Conservation (phyloP, 30 jellyfish, hydroid and myxozoan genomes). For the Haliclystus octoradiatus region DNA sequence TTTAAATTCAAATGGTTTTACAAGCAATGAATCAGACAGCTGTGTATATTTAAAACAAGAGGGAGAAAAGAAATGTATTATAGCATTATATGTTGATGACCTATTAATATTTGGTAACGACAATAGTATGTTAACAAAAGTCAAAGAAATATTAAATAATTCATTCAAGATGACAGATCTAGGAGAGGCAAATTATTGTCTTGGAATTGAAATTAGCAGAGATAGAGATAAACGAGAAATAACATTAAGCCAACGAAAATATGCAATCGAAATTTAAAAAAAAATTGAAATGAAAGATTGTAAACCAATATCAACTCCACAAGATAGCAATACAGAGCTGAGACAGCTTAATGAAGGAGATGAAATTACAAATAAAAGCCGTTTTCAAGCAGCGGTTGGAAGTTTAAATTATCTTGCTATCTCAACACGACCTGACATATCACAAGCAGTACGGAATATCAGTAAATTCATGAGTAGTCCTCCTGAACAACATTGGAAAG, state of each 20-base stretch:
- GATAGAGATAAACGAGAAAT: not conserved
- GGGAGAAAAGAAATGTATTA: not conserved
- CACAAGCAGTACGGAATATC: constrained; percentile 13
- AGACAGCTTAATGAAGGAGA: too few species aligned
- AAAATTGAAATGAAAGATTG: constrained; percentile 10
- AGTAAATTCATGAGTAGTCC: constrained; percentile 2
- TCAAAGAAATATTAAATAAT: not conserved
- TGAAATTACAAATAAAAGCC: too few species aligned
- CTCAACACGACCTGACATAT: constrained; percentile 18
- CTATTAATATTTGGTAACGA: constrained; percentile 4
- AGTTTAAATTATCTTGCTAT: constrained; percentile 5
- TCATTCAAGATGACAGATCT: not conserved
- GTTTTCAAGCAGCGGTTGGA: constrained; percentile 19
- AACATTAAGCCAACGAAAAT: constrained; percentile 1
- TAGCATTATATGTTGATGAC: constrained; percentile 7
- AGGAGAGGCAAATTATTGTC: constrained; percentile 9
- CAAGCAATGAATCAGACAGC: not conserved
- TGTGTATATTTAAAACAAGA: constrained; percentile 6
- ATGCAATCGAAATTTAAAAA: not conserved
- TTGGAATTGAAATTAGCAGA: constrained; percentile 4
- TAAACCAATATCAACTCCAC: constrained; percentile 9
- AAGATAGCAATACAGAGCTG: too few species aligned
- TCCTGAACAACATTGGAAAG: constrained; percentile 2
- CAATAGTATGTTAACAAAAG: not conserved
- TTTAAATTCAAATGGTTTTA: not conserved